A percentile compares a stretch with the other conserved stretches of the same genome.
These are phyloP conservation scores for Ispidina picta DNA, from an alignment of 2,797 vertebrate genomes.

Conservation along the genomic window DNA sequence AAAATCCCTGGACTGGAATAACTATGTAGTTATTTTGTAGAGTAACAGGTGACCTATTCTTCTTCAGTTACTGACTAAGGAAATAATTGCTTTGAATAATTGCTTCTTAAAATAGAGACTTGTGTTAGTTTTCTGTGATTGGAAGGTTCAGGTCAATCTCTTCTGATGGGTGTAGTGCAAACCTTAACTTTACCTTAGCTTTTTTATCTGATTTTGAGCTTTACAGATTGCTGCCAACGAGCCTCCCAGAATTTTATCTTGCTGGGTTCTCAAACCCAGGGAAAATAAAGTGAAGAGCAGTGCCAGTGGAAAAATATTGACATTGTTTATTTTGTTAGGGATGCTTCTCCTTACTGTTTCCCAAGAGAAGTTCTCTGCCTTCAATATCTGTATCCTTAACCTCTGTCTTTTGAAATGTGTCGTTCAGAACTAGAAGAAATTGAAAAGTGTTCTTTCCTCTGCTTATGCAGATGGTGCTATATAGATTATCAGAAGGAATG, in stretches of 20 bases:
- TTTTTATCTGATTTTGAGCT: not conserved
- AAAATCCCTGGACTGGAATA: not conserved
- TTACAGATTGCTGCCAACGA: not conserved
- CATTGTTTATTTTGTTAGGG: not conserved
- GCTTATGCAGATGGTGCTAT: not conserved
- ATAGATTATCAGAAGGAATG: not conserved
- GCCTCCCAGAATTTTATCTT: not conserved
- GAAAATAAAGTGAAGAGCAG: not conserved
- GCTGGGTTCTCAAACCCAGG: not conserved
- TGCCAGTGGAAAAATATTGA: not conserved
- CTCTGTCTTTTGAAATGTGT: not conserved
- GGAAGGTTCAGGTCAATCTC: not conserved
- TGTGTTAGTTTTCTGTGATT: not conserved
- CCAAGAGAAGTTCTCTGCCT: not conserved
- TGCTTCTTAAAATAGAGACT: conserved; percentile 19
- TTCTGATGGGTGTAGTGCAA: not conserved
- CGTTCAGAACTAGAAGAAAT: not conserved
- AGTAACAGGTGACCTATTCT: conserved; percentile 14
- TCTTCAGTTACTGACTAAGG: conserved; percentile 4
- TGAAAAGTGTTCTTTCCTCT: not conserved
- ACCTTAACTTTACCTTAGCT: not conserved
- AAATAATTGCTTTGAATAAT: conserved; percentile 48
- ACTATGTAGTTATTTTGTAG: not conserved
- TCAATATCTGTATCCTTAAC: not conserved
- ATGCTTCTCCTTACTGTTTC: not conserved